Evolutionary conservation across 1,140 invertebrate species (phyloP), one percentile per base, ranked within the genome.

Genomic region (Eupristina koningsbergeri): DNA sequence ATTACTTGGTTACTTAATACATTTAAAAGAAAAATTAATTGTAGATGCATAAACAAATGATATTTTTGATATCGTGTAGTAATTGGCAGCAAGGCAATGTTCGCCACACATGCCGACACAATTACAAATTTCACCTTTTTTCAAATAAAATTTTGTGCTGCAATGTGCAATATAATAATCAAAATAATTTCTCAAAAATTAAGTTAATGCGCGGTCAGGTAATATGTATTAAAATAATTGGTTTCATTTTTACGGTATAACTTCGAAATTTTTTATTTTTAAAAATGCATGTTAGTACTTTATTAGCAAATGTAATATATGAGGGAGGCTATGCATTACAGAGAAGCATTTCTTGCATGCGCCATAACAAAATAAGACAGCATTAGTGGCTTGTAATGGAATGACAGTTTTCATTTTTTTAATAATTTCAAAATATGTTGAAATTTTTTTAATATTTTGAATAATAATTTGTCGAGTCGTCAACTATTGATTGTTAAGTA

Each of bases 361-460:
- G 34, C 64, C 26, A 39, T 39, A 34, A 69, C 64, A 69, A 69
- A 69, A 69, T 19, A 69, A 39, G 64, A 36, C 34, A 22, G 17
- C 34, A 34, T 29, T 71, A n/a, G 0, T 41, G 36, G n/a, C 15
- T 36, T 36, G n/a, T 71, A 36, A 11, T 17, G 26, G 36, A 71
- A 41, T 41, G 67, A 41, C 67, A 71, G 11, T 29, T 67, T 67
- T 71, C 41, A 36, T 71, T n/a, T 71, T 71, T 22, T 71, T 41
- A 71, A 71, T 36, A 41, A 36, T 5, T 36, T 67, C 19, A 5
- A 19, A 15, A 17, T 41, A 31, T 39, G 31, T 31, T 13, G 13
- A 69, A 69, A 0, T 39, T 15, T 45, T 8, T 39, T 41, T 5
- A 58, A 13, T 3, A 26, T 58, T 58, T 58, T 13, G 22, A 2